Conservation (phyloP, 2,797 vertebrate species). For the Nyctibius grandis region DNA sequence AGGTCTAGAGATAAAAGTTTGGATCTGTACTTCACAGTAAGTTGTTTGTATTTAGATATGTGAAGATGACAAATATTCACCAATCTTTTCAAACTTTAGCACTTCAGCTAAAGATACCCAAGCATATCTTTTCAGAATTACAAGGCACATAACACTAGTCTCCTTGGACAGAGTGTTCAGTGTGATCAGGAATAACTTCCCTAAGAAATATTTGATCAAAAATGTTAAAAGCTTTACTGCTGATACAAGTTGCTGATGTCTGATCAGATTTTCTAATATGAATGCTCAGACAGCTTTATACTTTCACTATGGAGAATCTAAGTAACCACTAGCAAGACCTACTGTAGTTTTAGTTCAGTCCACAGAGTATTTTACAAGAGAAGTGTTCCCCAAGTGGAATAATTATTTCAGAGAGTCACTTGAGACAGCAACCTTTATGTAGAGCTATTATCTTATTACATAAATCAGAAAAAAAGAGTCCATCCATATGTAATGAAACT, state of each 20-base stretch:
- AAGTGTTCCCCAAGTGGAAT: neutral
- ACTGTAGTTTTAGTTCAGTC: neutral
- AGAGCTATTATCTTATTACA: neutral
- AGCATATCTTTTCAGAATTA: neutral
- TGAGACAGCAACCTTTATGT: neutral
- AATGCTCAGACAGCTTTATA: neutral
- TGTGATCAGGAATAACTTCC: neutral
- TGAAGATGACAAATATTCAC: neutral
- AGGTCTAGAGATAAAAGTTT: neutral
- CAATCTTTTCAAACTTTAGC: neutral
- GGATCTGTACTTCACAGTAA: neutral
- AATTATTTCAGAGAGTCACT: neutral
- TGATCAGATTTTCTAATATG: neutral
- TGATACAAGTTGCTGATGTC: neutral
- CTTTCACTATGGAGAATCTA: neutral
- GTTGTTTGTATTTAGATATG: neutral
- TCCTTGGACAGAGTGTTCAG: neutral
- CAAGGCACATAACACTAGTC: fast-evolving
- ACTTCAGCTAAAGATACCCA: neutral
- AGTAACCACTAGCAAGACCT: neutral
- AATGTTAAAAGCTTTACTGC: neutral
- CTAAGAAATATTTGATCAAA: neutral
- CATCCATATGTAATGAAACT: neutral
- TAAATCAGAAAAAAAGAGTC: neutral
- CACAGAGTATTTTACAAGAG: neutral